These are phyloP conservation scores for Coelinius sp. DNA, from an alignment of 2,888 invertebrate genomes.

Conservation along the genomic window DNA sequence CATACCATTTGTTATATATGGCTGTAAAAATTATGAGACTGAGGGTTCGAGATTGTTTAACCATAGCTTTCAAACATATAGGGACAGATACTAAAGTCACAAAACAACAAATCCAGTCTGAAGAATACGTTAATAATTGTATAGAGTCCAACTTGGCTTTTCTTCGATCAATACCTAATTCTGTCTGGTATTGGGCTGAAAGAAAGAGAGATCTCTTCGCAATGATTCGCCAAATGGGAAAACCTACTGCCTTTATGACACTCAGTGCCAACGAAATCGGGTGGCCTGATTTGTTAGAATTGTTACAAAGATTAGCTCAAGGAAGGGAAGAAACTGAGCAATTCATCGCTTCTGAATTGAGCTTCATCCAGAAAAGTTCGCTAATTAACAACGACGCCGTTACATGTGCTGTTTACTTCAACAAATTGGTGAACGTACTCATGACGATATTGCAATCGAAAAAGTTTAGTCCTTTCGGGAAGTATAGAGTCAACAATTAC, in stretches of 20 bases:
- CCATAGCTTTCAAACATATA: constrained; percentile 46
- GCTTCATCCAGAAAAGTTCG: too few species aligned
- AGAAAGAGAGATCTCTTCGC: constrained; percentile 45
- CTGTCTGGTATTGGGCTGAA: constrained; percentile 34
- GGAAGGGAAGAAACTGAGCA: too few species aligned
- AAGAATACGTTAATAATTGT: constrained; percentile 52
- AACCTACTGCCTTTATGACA: constrained; percentile 65
- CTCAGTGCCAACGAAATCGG: constrained; percentile 67
- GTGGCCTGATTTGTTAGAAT: constrained; percentile 60
- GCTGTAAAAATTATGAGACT: constrained; percentile 65
- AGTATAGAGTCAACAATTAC: constrained; percentile 41
- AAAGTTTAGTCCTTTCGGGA: constrained; percentile 56
- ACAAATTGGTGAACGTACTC: constrained; percentile 60
- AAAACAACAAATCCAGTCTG: constrained; percentile 54
- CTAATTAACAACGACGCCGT: constrained; percentile 50
- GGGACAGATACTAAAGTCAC: constrained; percentile 56
- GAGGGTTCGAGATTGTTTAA: constrained; percentile 38
- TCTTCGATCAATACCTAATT: constrained; percentile 31
- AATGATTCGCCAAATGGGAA: constrained; percentile 64
- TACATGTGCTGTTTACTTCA: constrained; percentile 59
- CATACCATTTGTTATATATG: constrained; percentile 58
- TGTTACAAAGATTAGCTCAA: constrained; percentile 40
- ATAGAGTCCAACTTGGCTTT: constrained; percentile 49
- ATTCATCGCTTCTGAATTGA: too few species aligned
- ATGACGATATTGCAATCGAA: constrained; percentile 56